Evolutionary conservation across 2,888 invertebrate genomes (phyloP), one percentile per base, ranked within the genome.

Genomic region (Agonopterix alstromeriana): DNA sequence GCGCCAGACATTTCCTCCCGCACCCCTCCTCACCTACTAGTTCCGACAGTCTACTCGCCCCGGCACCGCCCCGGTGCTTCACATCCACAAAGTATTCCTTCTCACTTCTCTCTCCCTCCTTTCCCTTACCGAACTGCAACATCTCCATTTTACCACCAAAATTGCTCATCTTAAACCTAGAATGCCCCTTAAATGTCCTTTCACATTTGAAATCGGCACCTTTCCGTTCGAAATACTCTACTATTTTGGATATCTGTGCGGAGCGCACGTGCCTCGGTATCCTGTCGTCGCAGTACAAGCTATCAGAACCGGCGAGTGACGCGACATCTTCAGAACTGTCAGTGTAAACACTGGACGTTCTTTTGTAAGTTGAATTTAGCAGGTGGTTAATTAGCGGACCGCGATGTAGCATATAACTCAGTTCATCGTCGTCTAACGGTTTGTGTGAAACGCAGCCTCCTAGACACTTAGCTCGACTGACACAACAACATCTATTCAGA

Each of bases 291-390:
- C 92, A 91, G 67, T 91, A 91, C 65, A 94, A 76, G 10, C 91
- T 91, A 75, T 95, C 95, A 0, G 94, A 94, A 51, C 94, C 94
- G 0, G 94, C 93, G 48, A 95, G 87, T 67, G 94, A 95, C 38
- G 95, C 95, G 47, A 95, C 93, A 77, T 96, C 96, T 74, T 96
- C 96, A 42, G 94, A 95, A 69, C 95, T 95, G 77, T 96, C 96
- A 1, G 96, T 96, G 84, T 95, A 96, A 49, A 95, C 94, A 57
- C 95, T 95, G 48, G 94, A 94, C 40, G 95, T 93, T 53, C 94
- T 90, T 73, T 93, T 92, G 65, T 91, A 91, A 10, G 86, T 70
- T 49, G 90, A 57, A 42, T 50, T 56, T 10, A 61, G 82, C 46
- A 92, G 65, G 55, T 91, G 51, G 46, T 48, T 40, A 41, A 48